Base-by-base conservation (phyloP, 2,888 invertebrate genomes). In the Dicranocentrus wangi region DNA sequence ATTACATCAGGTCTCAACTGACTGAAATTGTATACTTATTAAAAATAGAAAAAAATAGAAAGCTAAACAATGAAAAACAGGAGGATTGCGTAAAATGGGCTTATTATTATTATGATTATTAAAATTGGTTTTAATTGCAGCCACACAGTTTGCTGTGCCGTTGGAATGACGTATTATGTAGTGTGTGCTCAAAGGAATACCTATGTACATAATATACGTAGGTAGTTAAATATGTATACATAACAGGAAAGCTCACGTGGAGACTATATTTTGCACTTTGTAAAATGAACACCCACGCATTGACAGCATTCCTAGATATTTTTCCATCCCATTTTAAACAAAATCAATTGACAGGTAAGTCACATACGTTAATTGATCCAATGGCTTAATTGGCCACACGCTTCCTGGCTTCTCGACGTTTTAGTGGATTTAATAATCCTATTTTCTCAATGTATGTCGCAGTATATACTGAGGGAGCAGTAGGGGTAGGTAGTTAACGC, bases 41-140 rank as follows among this genome's bases (percentile, higher is more conserved):
- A n/a, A n/a, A 47, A 47, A 10, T 2, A 15, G 47, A 47, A 47
- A 47, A 47, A 47, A 47, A 47, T 47, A 47, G 47, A 47, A 47
- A 47, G 47, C 47, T n/a, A 47, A 47, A 47, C 47, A 47, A 47
- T 47, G n/a, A 10, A 47, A 47, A 47, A 47, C 47, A 3, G n/a
- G 5, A 39, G n/a, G n/a, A 47, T n/a, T 47, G 47, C 32, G 32
- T 32, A 47, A 47, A 5, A 47, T 7, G 47, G 13, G 39, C 13
- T 39, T 13, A 47, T 47, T 47, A 47, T 47, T 47, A 32, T 32
- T 32, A 32, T 47, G 2, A n/a, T 47, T 47, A n/a, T n/a, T 47
- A 47, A 47, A 47, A 47, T 47, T 47, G 47, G 15, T 47, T 47
- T 15, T 47, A 47, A 47, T 47, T 47, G 15, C 13, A n/a, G 13